Evolutionary conservation across 2,888 invertebrate genomes (phyloP).

Genomic region (Platerodrilus igneus): DNA sequence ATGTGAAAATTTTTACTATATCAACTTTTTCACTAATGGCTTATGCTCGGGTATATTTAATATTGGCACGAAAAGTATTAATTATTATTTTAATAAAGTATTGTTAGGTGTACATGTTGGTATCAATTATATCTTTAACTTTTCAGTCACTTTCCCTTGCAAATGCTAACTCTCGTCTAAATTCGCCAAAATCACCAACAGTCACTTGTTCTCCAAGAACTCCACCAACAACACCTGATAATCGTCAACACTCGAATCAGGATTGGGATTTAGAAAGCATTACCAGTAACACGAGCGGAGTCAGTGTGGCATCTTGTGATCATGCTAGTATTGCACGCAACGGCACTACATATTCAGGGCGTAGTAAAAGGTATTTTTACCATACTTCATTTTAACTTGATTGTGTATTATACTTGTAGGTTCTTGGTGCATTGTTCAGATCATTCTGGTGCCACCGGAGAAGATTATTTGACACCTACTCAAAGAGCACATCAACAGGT

Average conservation of each 20-base stretch:
- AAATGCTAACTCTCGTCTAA: conserved; percentile 37
- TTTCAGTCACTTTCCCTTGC: conserved; percentile 44
- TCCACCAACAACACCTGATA: conserved; percentile 37
- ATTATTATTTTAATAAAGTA: no score
- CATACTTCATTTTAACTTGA: no score
- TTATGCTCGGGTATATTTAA: no score
- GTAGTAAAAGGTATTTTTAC: conserved; percentile 45
- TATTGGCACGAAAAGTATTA: no score
- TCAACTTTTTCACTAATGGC: no score
- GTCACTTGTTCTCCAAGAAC: conserved; percentile 34
- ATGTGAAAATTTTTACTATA: no score
- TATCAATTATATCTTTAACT: no score
- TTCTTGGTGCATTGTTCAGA: conserved; percentile 84
- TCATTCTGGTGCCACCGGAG: conserved; percentile 69
- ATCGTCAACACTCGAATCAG: conserved; percentile 26
- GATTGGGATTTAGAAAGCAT: conserved; percentile 68
- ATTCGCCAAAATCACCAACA: conserved; percentile 36
- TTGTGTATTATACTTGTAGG: conserved; percentile 44
- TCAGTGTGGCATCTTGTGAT: conserved; percentile 75
- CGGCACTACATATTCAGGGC: conserved; percentile 56
- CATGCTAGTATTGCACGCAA: conserved; percentile 74
- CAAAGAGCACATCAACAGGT: conserved; percentile 81
- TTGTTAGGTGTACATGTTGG: not conserved
- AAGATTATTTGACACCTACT: conserved; percentile 84
- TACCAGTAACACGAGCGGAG: conserved; percentile 73